A percentile compares a stretch with the other conserved stretches of the same genome.
Evolutionary conservation across 1,140 invertebrate species (phyloP).

Genomic region (Drosophila nannoptera): DNA sequence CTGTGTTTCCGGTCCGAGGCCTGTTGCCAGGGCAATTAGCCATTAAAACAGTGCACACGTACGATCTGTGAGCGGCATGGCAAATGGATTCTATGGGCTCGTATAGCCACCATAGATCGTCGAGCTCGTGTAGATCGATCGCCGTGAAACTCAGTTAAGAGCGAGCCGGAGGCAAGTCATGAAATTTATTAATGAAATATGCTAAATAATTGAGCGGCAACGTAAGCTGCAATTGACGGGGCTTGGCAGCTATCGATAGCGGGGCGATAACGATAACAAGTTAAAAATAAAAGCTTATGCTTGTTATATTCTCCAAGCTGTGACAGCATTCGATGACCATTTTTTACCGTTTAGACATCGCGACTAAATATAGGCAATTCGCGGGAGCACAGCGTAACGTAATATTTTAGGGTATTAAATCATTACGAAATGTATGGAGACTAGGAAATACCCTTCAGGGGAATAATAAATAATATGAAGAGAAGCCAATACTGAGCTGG

Average conservation of each 20-base stretch:
- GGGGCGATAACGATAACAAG: background rate
- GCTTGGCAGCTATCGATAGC: conserved; percentile 37
- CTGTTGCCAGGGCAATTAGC: conserved; percentile 58
- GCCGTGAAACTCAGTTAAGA: background rate
- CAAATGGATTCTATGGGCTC: conserved; percentile 9
- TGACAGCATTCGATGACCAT: background rate
- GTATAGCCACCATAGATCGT: too few species aligned
- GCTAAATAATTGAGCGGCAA: conserved; percentile 13
- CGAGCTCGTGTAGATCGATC: conserved; percentile 29
- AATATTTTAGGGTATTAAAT: conserved; percentile 1
- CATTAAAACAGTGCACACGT: conserved; percentile 56
- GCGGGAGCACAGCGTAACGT: conserved; percentile 24
- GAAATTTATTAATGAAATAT: conserved; percentile 70
- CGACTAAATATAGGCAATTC: conserved; percentile 32
- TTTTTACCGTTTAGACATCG: conserved; percentile 3
- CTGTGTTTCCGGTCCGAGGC: conserved; percentile 56
- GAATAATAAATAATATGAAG: background rate
- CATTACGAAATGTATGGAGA: conserved; percentile 11
- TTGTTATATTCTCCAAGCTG: background rate
- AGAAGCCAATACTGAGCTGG: background rate
- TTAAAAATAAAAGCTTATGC: conserved; percentile 42
- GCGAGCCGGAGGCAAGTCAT: conserved; percentile 18
- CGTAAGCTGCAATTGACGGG: conserved; percentile 12
- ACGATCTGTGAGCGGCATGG: conserved; percentile 50
- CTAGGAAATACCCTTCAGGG: background rate